A percentile compares a stretch with the other conserved stretches of the same genome.
Evolutionary conservation across 1,140 invertebrate genomes (phyloP).

Genomic region (Zaprionus ghesquierei): DNA sequence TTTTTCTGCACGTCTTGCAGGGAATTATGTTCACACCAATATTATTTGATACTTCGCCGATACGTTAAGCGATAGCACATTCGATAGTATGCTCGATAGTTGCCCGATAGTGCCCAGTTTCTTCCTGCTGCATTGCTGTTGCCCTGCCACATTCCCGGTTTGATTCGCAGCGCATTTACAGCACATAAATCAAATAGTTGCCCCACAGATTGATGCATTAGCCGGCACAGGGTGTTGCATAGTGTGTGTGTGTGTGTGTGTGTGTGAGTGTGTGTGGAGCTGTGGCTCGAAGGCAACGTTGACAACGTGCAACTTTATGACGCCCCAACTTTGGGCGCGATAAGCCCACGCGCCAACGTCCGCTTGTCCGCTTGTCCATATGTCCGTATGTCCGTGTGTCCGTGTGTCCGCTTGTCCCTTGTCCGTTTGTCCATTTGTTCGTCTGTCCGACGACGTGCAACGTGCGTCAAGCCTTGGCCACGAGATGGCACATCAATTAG

Average conservation of each 20-base stretch:
- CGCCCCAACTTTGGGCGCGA: conserved; percentile 62
- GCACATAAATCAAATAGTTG: conserved; percentile 48
- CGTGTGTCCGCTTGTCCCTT: conserved; percentile 29
- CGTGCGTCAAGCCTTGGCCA: conserved; percentile 43
- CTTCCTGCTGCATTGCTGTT: conserved; percentile 2
- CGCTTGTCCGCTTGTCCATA: not conserved
- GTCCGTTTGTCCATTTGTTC: too few species aligned
- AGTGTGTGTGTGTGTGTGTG: not conserved
- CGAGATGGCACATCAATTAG: conserved; percentile 79
- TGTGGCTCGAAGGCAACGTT: conserved; percentile 29
- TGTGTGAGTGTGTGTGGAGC: not conserved
- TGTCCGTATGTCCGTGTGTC: conserved; percentile 1
- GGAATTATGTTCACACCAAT: not conserved
- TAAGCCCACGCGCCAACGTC: conserved; percentile 69
- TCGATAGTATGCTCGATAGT: not conserved
- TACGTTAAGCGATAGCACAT: too few species aligned
- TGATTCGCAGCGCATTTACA: conserved; percentile 35
- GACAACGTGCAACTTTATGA: conserved; percentile 69
- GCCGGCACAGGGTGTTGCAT: conserved; percentile 8
- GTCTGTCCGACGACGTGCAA: conserved; percentile 49
- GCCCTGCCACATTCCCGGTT: not conserved
- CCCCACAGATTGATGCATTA: conserved; percentile 53
- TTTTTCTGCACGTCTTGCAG: not conserved
- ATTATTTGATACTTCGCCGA: too few species aligned
- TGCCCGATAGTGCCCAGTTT: not conserved